Evolutionary conservation across 53 echinoderm and acorn worm species (phyloP), one percentile per base, ranked within the genome.

Genomic region (Temnopleurus reevesii): DNA sequence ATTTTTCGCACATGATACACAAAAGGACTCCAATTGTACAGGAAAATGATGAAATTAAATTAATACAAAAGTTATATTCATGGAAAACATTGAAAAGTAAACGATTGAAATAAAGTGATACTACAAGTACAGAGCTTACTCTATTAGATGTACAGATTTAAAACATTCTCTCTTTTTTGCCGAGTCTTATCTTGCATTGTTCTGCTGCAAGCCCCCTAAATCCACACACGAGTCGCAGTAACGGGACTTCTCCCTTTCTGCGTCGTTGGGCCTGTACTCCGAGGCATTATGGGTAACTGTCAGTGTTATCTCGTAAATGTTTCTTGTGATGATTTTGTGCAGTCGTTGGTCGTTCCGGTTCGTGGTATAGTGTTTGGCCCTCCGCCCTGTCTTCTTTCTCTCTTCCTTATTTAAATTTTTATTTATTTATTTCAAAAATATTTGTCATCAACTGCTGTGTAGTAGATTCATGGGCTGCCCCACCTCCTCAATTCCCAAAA

Each of bases 181-280:
- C 25, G 47, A 80, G 51, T 80, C 19, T 80, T 80, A 80, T 60
- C 36, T 41, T 71, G 71, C 47, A 17, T 80, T 28, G 45, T 51
- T 80, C 80, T 51, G 80, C 35, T 80, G 80, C 80, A 80, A 80
- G 80, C 80, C 80, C 80, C 80, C 51, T 29, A 80, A 80, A 80
- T 46, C 49, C 80, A 80, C 27, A 80, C 45, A 38, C 30, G 49
- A 80, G 17, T 51, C 80, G 13, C 51, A 53, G 31, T 28, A 80
- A 46, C 43, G 80, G 80, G 80, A 80, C 24, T 26, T 27, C 49
- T 29, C 8, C 41, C 77, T 3, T 27, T 45, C 77, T 49, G 80
- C 51, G 79, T 79, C 36, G 28, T 26, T 46, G 44, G 80, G 47
- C 21, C 26, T 29, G 41, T 33, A 80, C 80, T 26, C 6, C 80